Base-by-base conservation (phyloP, 2,113 vertebrate genomes). In the Corvus hawaiiensis region DNA sequence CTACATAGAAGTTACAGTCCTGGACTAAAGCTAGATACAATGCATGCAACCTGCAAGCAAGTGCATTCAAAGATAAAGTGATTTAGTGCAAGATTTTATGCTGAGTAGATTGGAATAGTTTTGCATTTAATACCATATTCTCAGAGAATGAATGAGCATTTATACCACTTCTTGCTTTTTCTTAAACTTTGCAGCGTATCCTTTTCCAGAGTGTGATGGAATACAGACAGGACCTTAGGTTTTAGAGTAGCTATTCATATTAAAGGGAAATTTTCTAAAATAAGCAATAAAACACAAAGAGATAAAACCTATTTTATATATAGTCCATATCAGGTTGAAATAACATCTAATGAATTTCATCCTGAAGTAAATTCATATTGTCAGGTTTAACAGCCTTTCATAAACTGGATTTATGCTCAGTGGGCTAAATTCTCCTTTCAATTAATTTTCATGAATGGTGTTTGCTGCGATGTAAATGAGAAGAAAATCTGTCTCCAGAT, bases 381-480 rank as follows among this genome's bases (percentile, higher is more conserved):
- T 85, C 72, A 91, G 30, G 22, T 94, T 92, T 90, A 96, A 94
- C 32, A 24, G 35, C 62, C 66, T 92, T 95, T 91, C 93, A 87
- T 91, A 95, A 90, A 82, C 69, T 87, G 59, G 37, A 90, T 89
- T 93, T 92, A 92, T 20, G 22, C 54, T 84, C 72, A 73, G 59
- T 54, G 67, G 68, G 64, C n/a, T 94, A 79, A 91, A 84, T 87
- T 86, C 63, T 74, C 43, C 22, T 71, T 95, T 92, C 69, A 79
- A 80, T 95, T 93, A 92, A 72, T 96, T 96, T 80, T 86, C 87
- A 74, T 67, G 82, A 87, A 87, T 89, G 48, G 55, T 91, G 43
- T 71, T 85, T 96, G 13, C 43, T 64, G 44, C 13, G 4, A 80
- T 93, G 86, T 61, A 92, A 94, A 75, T 86, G 91, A 95, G 71